Percentiles rank a stretch among this genome's conserved stretches.
Conservation (phyloP, 2,888 invertebrate genomes). For the Carterocephalus palaemon region DNA sequence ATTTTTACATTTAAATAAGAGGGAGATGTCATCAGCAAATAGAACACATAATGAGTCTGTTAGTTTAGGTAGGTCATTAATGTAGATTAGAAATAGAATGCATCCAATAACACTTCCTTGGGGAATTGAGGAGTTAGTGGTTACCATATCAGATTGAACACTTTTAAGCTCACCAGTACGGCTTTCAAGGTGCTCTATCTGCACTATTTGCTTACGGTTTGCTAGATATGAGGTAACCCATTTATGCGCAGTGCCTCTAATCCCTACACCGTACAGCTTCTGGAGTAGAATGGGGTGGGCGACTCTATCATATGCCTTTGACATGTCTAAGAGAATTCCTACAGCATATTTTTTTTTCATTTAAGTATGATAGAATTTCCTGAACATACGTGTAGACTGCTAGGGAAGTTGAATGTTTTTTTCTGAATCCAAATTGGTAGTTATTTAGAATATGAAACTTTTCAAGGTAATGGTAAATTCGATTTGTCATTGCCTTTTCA, state of each 20-base stretch:
- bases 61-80: too few species aligned
- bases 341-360: slow-evolving; percentile 13
- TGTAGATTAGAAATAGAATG: too few species aligned
- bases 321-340: slow-evolving; percentile 28
- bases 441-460: slow-evolving; percentile 20
- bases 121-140: not conserved
- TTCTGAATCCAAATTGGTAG: slow-evolving; percentile 24
- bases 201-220: slow-evolving; percentile 19
- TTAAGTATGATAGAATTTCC: slow-evolving; percentile 24
- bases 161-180: too few species aligned
- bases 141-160: too few species aligned
- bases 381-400: slow-evolving; percentile 25
- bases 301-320: slow-evolving; percentile 32
- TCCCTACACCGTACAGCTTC: slow-evolving; percentile 27
- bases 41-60: not conserved
- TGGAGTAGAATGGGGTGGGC: slow-evolving; percentile 22
- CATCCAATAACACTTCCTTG: not conserved
- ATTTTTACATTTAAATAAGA: slow-evolving; percentile 4
- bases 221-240: slow-evolving; percentile 28
- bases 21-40: slow-evolving; percentile 8
- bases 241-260: slow-evolving; percentile 24
- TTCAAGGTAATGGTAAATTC: slow-evolving; percentile 13
- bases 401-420: slow-evolving; percentile 18
- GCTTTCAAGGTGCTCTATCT: not conserved
- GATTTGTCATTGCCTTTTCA: slow-evolving; percentile 22